Evolutionary conservation across 2,888 invertebrate species (phyloP).

Genomic region (Molanna angustata): DNA sequence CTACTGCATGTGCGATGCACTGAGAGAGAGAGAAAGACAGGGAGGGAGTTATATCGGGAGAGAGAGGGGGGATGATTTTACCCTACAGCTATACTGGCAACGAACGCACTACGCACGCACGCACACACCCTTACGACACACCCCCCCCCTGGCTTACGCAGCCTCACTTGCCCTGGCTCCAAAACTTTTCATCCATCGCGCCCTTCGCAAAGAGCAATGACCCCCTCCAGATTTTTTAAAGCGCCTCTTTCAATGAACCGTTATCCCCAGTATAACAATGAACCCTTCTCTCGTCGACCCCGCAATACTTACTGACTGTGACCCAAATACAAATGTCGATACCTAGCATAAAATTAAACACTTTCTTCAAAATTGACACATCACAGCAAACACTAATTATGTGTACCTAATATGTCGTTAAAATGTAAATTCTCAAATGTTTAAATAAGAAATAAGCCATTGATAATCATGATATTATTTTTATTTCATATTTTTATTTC

Average conservation of each 20-base stretch:
- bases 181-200: slow-evolving; percentile 8
- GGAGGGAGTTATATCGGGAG: slow-evolving; percentile 11
- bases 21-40: slow-evolving; percentile 6
- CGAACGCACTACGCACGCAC: slow-evolving; percentile 9
- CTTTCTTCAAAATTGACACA: no score
- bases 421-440: no score
- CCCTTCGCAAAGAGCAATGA: slow-evolving; percentile 18
- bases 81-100: slow-evolving; percentile 1
- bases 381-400: no score
- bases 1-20: slow-evolving; percentile 31
- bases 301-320: no score
- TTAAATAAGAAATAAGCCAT: no score
- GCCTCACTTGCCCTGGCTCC: slow-evolving; percentile 17
- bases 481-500: no score
- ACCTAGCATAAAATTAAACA: no score
- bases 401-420: no score
- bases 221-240: slow-evolving; percentile 16
- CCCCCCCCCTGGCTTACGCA: slow-evolving; percentile 11
- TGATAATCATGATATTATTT: no score
- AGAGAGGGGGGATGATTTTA: slow-evolving; percentile 4
- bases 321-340: no score
- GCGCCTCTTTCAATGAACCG: slow-evolving; percentile 5
- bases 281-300: no score
- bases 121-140: slow-evolving; percentile 3
- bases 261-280: not conserved